A percentile compares a stretch with the other conserved stretches of the same genome.
Evolutionary conservation across 2,888 invertebrate genomes (phyloP).

Genomic region (Rhagophthalmus giganteus): DNA sequence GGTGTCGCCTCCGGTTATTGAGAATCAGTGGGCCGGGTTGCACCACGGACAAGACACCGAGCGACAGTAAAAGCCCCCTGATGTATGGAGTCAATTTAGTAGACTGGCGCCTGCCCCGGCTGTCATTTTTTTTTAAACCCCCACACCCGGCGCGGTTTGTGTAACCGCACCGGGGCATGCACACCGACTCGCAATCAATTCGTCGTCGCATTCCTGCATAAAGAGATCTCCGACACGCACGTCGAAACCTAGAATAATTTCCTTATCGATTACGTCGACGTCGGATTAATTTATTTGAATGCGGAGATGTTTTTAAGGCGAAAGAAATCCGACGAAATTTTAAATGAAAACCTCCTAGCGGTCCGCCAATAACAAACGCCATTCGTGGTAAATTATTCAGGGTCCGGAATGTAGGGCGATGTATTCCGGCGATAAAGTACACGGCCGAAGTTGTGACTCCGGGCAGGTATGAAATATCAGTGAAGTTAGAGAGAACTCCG

Average conservation of each 20-base stretch:
- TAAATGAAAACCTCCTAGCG: conserved; percentile 17
- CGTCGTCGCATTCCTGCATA: conserved; percentile 8
- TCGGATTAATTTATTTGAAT: too few species aligned
- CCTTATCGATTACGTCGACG: too few species aligned
- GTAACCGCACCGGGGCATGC: too few species aligned
- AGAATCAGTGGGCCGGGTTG: conserved; percentile 43
- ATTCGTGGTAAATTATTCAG: conserved; percentile 33
- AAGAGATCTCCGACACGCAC: conserved; percentile 8
- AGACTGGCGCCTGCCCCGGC: conserved; percentile 43
- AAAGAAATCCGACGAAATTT: conserved; percentile 5
- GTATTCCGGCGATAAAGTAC: conserved; percentile 29
- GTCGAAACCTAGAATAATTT: conserved; percentile 1
- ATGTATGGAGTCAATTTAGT: conserved; percentile 50
- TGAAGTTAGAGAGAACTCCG: conserved; percentile 25
- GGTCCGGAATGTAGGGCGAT: conserved; percentile 28
- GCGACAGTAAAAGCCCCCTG: conserved; percentile 48
- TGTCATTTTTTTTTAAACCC: conserved; percentile 18
- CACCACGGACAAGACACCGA: conserved; percentile 42
- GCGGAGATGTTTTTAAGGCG: too few species aligned
- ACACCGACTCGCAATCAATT: conserved; percentile 12
- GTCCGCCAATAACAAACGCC: conserved; percentile 24
- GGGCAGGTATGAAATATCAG: conserved; percentile 34
- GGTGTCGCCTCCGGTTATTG: conserved; percentile 45
- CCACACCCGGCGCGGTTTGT: neutral
- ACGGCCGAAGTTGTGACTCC: conserved; percentile 16